phyloP scores from a whole-genome alignment of 2,113 vertebrate genomes.

The Tursiops truncatus region DNA sequence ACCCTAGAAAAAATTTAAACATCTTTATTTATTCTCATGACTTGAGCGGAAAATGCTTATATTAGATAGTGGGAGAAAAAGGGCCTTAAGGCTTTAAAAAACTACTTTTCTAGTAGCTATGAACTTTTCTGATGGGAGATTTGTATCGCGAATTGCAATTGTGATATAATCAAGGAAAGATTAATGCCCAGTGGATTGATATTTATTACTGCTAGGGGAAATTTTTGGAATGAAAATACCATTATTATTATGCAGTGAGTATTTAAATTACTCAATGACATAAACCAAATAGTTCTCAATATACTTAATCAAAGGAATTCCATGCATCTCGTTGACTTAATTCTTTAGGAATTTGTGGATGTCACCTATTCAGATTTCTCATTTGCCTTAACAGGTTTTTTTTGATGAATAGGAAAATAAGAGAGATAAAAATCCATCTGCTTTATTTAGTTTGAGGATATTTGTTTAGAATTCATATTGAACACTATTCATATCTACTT shows the following conservation, averaged over 20 bases:
- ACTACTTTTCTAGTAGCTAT: neutral
- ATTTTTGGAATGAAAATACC: constrained; percentile 17
- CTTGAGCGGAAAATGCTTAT: neutral
- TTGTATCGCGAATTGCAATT: neutral
- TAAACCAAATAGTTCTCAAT: neutral
- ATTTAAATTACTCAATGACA: neutral
- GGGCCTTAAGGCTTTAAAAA: neutral
- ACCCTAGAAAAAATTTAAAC: neutral
- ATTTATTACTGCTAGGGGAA: neutral
- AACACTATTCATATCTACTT: neutral
- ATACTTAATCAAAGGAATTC: neutral
- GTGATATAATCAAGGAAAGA: neutral
- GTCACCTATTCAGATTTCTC: neutral
- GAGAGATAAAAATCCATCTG: neutral
- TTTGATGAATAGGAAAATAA: neutral
- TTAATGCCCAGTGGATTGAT: neutral
- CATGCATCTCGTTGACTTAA: neutral
- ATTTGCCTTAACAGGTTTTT: neutral
- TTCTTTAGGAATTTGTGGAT: neutral
- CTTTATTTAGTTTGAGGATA: neutral
- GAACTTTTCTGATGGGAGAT: neutral
- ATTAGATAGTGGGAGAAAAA: neutral
- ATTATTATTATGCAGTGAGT: neutral
- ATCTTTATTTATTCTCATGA: neutral
- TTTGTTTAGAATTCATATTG: neutral